phyloP scores from a whole-genome alignment of 2,888 invertebrate genomes.

The Ochropacha duplaris region DNA sequence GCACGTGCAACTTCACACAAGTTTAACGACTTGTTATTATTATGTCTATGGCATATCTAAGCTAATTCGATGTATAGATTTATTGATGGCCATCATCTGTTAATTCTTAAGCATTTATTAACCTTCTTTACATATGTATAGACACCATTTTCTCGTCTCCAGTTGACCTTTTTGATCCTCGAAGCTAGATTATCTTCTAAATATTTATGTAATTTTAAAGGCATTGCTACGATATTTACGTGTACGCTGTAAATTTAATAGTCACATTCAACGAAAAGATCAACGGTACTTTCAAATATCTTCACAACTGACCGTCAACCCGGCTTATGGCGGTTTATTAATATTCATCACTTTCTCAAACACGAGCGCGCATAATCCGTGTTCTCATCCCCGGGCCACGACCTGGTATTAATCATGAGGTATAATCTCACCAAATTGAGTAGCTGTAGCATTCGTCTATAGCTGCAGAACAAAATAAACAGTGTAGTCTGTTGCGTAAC shows the following conservation, averaged over 20 bases:
- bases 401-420: slow-evolving; percentile 57
- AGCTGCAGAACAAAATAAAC: slow-evolving; percentile 46
- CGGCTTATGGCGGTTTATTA: slow-evolving; percentile 34
- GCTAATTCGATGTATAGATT: too few species aligned
- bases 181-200: too few species aligned
- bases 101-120: too few species aligned
- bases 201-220: too few species aligned
- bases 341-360: slow-evolving; percentile 50
- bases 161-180: too few species aligned
- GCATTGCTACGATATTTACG: neutral
- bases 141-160: too few species aligned
- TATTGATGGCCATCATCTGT: too few species aligned
- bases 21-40: neutral
- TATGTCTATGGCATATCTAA: too few species aligned
- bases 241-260: neutral
- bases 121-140: too few species aligned
- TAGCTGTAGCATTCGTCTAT: slow-evolving; percentile 25
- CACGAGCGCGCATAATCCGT: slow-evolving; percentile 43
- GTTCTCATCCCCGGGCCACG: slow-evolving; percentile 44
- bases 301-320: slow-evolving; percentile 26
- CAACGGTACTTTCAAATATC: slow-evolving; percentile 25
- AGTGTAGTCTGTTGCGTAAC: slow-evolving; percentile 60
- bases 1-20: neutral
- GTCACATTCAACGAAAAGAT: slow-evolving; percentile 6
- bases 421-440: slow-evolving; percentile 61